Percentiles rank a stretch among this genome's conserved stretches.
Conservation (phyloP, 2,113 vertebrate species). For the Galbula dea region DNA sequence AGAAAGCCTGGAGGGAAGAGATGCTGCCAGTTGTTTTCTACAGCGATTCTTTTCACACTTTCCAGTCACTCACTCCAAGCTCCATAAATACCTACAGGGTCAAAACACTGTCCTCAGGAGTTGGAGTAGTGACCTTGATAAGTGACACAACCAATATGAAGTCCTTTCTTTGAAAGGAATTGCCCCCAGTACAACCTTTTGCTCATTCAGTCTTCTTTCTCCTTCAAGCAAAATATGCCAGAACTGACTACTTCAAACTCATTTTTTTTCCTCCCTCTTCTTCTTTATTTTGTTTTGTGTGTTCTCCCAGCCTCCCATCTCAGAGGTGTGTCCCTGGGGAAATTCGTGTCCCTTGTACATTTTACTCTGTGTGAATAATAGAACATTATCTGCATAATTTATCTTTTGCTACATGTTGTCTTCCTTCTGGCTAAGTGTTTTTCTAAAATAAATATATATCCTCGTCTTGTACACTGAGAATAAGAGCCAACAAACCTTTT, state of each 20-base stretch:
- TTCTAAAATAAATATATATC: conserved; percentile 47
- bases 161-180: conserved; percentile 37
- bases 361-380: conserved; percentile 49
- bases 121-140: conserved; percentile 3
- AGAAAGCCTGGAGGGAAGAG: neutral
- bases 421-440: conserved; percentile 57
- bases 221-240: conserved; percentile 69
- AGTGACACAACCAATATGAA: conserved; percentile 11
- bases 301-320: neutral
- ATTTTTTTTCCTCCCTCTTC: neutral
- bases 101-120: conserved; percentile 1
- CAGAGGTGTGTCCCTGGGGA: conserved; percentile 56
- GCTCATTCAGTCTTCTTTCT: conserved; percentile 43
- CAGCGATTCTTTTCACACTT: neutral
- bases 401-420: conserved; percentile 52
- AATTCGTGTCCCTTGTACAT: conserved; percentile 60
- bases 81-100: conserved; percentile 47
- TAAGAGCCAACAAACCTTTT: neutral
- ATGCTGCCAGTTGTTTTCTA: neutral
- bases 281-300: neutral
- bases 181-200: conserved; percentile 37
- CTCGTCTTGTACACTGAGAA: neutral
- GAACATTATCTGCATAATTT: conserved; percentile 73
- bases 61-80: neutral
- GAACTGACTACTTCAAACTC: conserved; percentile 22